These are phyloP conservation scores for Antheraea mylitta DNA, from an alignment of 1,140 invertebrate genomes.

Conservation along the genomic window DNA sequence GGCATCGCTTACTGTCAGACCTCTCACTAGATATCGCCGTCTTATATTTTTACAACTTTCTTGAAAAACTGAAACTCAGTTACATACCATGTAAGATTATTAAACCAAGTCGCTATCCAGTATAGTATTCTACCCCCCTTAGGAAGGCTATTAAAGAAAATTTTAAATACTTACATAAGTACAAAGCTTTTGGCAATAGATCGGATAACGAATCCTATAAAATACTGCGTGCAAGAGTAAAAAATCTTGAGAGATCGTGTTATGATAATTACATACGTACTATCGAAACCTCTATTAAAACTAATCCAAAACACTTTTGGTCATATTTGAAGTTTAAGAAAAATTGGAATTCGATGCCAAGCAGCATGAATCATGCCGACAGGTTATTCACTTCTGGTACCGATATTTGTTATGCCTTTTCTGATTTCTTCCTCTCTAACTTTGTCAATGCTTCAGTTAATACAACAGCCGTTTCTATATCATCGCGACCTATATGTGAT, in stretches of 20 bases:
- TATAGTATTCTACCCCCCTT: background rate
- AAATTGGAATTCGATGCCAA: background rate
- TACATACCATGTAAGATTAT: background rate
- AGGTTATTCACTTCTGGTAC: background rate
- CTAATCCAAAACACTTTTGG: slow-evolving; percentile 28
- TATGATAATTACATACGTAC: slow-evolving; percentile 15
- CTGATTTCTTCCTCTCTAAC: slow-evolving; percentile 9
- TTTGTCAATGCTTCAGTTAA: background rate
- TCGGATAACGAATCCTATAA: slow-evolving; percentile 13
- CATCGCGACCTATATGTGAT: background rate
- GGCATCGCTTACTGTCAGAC: background rate
- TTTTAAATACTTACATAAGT: background rate
- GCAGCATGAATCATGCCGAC: slow-evolving; percentile 2
- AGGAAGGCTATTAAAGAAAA: background rate
- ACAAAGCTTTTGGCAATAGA: slow-evolving; percentile 20
- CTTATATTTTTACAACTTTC: background rate
- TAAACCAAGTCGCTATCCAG: background rate
- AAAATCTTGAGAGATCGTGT: slow-evolving; percentile 3
- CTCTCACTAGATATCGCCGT: slow-evolving; percentile 2
- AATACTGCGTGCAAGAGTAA: slow-evolving; percentile 19
- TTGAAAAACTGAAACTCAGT: background rate
- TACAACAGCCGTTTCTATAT: background rate
- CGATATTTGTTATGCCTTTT: slow-evolving; percentile 19
- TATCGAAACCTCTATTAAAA: slow-evolving; percentile 14
- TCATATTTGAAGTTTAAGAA: slow-evolving; percentile 22